Base-by-base conservation (phyloP, 2,888 invertebrate species). In the Drosophila anomelani region DNA sequence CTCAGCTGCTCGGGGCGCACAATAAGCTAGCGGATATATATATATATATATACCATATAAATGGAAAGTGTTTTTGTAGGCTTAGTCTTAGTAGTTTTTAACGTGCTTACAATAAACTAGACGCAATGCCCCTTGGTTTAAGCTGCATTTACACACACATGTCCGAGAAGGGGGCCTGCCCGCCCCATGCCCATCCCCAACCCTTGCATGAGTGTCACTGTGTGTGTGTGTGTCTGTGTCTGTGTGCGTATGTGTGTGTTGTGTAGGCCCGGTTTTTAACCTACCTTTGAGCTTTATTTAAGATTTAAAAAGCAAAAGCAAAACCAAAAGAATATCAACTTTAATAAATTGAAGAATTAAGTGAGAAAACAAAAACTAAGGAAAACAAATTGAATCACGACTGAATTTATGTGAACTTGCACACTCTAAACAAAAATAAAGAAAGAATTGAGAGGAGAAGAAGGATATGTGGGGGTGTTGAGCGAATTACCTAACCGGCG, bases 391-490 rank as follows among this genome's bases (percentile, higher is more conserved):
- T 78, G 64, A 81, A 89, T 85, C 88, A 89, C 89, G 85, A 85
- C 85, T 85, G 85, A 85, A 85, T 87, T 85, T 81, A 75, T 89
- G 89, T 81, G 80, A 89, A 77, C 67, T 76, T 79, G 84, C 87
- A 87, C 87, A 87, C 85, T 78, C 74, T 75, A 84, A 53, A 43
- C 7, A 44, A 34, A 23, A 41, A 46, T 1, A 43, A 41, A 20
- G 4, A 20, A 12, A 20, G 32, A 46, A 61, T 38, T 0, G 38
- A 20, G 39, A 32, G 0, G 20, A 12, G 13, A 13, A 29, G 32
- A 38, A 59, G n/a, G 55, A 10, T 32, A 57, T 1, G 32, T 34
- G 20, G 20, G 9, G 68, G 26, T 44, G 49, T 46, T 32, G 38
- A 39, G 56, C 43, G 41, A 66, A 47, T 67, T 49, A 55, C 62